Evolutionary conservation across 1,140 invertebrate genomes (phyloP).

Genomic region (Hormaphis cornu): DNA sequence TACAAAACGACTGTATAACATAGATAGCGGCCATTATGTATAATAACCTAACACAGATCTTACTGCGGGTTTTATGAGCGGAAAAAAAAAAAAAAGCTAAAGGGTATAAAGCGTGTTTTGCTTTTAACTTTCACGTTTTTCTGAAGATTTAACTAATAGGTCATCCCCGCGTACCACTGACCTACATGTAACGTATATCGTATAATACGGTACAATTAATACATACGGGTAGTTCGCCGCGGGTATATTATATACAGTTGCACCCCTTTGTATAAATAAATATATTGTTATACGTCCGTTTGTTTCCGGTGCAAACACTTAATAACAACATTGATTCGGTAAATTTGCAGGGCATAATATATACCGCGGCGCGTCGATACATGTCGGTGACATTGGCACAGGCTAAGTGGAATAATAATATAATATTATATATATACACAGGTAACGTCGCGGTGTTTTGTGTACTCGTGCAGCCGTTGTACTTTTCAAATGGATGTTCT

Average conservation of each 20-base stretch:
- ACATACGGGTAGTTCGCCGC: too few species aligned
- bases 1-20: too few species aligned
- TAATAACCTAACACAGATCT: too few species aligned
- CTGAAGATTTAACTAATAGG: too few species aligned
- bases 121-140: too few species aligned
- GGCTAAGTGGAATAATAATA: not conserved
- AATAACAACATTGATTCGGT: constrained; percentile 19
- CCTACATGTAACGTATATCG: too few species aligned
- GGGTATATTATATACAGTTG: not conserved
- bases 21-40: too few species aligned
- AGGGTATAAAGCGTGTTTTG: too few species aligned
- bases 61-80: too few species aligned
- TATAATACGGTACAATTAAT: too few species aligned
- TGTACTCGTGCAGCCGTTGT: constrained; percentile 29
- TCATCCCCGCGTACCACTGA: too few species aligned
- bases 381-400: not conserved
- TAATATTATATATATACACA: constrained; percentile 16
- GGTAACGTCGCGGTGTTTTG: constrained; percentile 25
- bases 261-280: not conserved
- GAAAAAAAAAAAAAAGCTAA: too few species aligned
- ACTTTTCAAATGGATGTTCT: constrained; percentile 31
- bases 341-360: not conserved
- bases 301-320: constrained; percentile 14
- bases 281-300: not conserved
- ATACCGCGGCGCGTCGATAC: not conserved